These are phyloP conservation scores for Anorthoa munda DNA, from an alignment of 2,888 invertebrate species.

Conservation along the genomic window DNA sequence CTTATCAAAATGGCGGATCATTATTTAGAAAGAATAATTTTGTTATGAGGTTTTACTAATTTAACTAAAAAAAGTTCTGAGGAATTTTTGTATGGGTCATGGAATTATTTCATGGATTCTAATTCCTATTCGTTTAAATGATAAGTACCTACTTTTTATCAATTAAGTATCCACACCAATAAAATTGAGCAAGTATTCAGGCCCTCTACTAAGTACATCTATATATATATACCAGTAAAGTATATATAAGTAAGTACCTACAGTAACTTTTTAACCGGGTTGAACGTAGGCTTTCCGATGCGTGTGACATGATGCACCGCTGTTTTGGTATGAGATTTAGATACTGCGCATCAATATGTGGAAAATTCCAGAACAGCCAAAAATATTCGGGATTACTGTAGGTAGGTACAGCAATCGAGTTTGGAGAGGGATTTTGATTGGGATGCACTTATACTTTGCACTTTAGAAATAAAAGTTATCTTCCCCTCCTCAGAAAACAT, in stretches of 20 bases:
- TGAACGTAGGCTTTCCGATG: too few species aligned
- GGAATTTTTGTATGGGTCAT: background rate
- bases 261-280: too few species aligned
- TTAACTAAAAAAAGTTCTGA: background rate
- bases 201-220: conserved; percentile 1
- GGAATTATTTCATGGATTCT: background rate
- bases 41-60: conserved; percentile 22
- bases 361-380: too few species aligned
- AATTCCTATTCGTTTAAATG: background rate
- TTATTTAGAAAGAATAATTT: conserved; percentile 34
- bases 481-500: background rate
- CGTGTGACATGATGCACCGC: too few species aligned
- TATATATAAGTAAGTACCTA: too few species aligned
- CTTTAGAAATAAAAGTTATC: background rate
- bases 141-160: background rate
- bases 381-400: too few species aligned
- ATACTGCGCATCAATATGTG: too few species aligned
- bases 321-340: too few species aligned
- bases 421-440: background rate
- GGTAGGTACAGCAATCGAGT: background rate
- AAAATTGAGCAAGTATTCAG: conserved; percentile 48
- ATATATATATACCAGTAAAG: too few species aligned
- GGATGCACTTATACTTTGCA: background rate
- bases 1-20: conserved; percentile 49
- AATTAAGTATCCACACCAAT: background rate